Percentiles rank a stretch among this genome's conserved stretches.
phyloP scores from a whole-genome alignment of 53 echinoderm and acorn worm genomes.

The Echinometra lucunter region DNA sequence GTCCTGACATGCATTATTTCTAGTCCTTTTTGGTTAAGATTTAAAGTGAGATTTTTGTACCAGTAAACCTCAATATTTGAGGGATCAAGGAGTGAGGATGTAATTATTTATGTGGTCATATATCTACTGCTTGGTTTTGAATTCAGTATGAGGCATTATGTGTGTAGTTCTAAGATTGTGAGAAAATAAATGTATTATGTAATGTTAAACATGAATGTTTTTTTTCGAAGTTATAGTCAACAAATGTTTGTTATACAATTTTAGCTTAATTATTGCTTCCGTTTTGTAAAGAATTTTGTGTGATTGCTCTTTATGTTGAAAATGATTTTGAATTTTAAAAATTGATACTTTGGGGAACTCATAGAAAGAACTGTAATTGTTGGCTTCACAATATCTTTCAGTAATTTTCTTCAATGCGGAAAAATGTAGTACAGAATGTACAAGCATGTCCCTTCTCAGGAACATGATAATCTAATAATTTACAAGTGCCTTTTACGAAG shows the following conservation, averaged over 20 bases:
- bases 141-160: not conserved
- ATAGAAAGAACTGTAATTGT: not conserved
- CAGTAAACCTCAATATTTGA: not conserved
- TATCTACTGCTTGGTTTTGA: not conserved
- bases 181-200: not conserved
- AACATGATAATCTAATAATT: no score
- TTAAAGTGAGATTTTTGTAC: no score
- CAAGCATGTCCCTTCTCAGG: no score
- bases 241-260: no score
- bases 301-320: not conserved
- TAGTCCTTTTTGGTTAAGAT: not conserved
- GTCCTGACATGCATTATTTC: not conserved
- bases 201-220: not conserved
- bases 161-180: not conserved
- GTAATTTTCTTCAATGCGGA: not conserved
- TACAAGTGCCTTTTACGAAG: no score
- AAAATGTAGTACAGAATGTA: not conserved
- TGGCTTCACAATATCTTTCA: not conserved
- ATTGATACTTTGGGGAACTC: not conserved
- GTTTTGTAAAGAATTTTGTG: no score
- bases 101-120: not conserved
- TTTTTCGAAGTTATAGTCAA: no score
- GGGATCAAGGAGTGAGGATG: not conserved
- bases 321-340: not conserved
- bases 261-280: no score